Evolutionary conservation across 2,113 vertebrate genomes (phyloP), one percentile per base, ranked within the genome.

Genomic region (Numida meleagris): DNA sequence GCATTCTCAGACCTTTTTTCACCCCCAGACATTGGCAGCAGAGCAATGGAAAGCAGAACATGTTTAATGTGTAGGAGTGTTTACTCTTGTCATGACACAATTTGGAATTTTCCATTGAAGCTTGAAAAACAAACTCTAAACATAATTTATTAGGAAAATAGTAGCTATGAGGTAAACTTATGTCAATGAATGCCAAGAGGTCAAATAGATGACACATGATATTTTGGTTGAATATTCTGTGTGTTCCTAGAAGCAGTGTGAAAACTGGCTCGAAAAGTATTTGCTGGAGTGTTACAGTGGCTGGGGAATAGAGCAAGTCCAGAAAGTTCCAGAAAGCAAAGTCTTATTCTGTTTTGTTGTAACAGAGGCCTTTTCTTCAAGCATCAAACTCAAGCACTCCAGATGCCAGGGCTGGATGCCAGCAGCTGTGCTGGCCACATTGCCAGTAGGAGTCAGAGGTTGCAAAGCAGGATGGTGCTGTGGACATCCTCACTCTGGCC

Each of bases 61-160:
- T 31, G 67, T 94, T 93, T 78, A 94, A 70, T 57, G 66, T 90
- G 92, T 95, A 95, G 77, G 93, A 95, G 93, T 95, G 90, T 95
- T 97, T 94, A 95, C 82, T 92, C 70, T 95, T 88, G 85, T 88
- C 86, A 92, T 97, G 92, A 95, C 92, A 96, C 82, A 90, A 73
- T 34, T 93, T 90, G 90, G 88, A 94, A 95, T 97, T 97, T 97
- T 97, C 94, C 95, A 92, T 93, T 72, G 92, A 73, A 82, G 73
- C 77, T 84, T 82, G 86, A 95, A 96, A 95, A 95, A 90, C 82
- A 95, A 97, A 88, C 70, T 62, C 48, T 88, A 94, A 94, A 81
- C 73, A 88, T 78, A 92, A 79, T 90, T 96, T 94, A 94, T 95
- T 93, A 94, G 93, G 90, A 94, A 97, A 97, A 95, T 90, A 94